Base-by-base conservation (phyloP, 1,140 invertebrate species). In the Rhizoglyphus robini region DNA sequence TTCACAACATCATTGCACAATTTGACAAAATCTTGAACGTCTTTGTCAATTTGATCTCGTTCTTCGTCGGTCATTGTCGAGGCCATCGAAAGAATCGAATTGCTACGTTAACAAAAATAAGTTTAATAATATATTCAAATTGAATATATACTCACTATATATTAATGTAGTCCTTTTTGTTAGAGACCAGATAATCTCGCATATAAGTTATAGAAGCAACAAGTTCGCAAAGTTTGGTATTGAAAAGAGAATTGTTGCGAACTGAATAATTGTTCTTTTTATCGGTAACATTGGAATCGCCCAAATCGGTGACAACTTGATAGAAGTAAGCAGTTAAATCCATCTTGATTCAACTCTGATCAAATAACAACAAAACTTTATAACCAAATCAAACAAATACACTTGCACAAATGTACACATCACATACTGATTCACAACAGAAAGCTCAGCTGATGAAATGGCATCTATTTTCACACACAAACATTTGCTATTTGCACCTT, bases 121-220 rank as follows among this genome's bases (percentile, higher is more conserved):
- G 36, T 41, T 25, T 11, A 47, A 64, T 49, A 25, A 25, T 60
- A 13, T 18, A 47, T 48, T 15, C 60, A 23, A 34, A 32, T n/a
- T 49, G 47, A 29, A 57, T 49, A 58, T 34, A 38, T 30, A 65
- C 15, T 72, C 72, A 77, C 76, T 84, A 83, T 69, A 90, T 85
- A 76, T 88, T 89, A 68, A 95, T 81, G 76, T 96, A 96, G 51
- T 86, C 85, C 65, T 84, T 83, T 65, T 87, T 82, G 74, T 92
- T 87, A 70, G 93, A 84, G 15, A 88, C 70, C 1, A 96, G 75
- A 72, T 92, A 88, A 72, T 88, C 83, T 61, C 84, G 81, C 34
- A 96, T 77, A 69, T 83, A 83, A 0, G 83, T 83, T 61, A 96
- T 88, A 74, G 87, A 87, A 51, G 78, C 80, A 18, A 75, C 54